Evolutionary conservation across 2,113 vertebrate species (phyloP), one percentile per base, ranked within the genome.

Genomic region (Fukomys damarensis): DNA sequence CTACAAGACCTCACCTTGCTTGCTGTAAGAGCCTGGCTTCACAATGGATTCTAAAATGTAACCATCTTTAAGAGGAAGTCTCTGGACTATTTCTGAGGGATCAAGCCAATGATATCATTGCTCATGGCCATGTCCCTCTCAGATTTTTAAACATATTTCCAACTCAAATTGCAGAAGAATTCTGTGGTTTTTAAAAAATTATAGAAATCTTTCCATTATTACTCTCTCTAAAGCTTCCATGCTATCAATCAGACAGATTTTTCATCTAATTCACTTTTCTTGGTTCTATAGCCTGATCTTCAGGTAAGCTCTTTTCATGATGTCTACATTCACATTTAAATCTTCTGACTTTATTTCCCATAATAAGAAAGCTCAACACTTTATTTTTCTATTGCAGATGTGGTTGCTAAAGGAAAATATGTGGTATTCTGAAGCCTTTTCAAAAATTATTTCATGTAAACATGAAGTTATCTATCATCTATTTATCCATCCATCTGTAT

Each of bases 401-500:
- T 58, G 3, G 3, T 38, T 82, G 43, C 28, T 76, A 76, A 86
- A 70, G 58, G 58, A 74, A 86, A 80, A 11, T 9, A 1, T 58
- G 24, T 28, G 16, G 38, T 65, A 43, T 89, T 91, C 80, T 89
- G 56, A 54, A 93, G 1, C 7, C 6, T 84, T 89, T 84, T 68
- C 43, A 92, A 94, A 52, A 86, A 16, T 52, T 41, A 89, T 93
- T 95, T 91, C 80, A 89, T 95, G 54, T 93, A 94, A 79, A 84
- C 35, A 79, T 49, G 30, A 63, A 22, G 32, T 66, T 52, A 49
- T 76, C 28, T 30, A 10, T 70, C 35, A 17, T 68, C 66, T 68
- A 12, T 28, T 24, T 28, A 30, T 43, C 13, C 32, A 30, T 30
- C 43, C 30, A 46, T 20, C 58, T 22, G 5, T 14, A 11, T 58